Base-by-base conservation (phyloP, 2,797 vertebrate species). In the Chloroceryle inda region DNA sequence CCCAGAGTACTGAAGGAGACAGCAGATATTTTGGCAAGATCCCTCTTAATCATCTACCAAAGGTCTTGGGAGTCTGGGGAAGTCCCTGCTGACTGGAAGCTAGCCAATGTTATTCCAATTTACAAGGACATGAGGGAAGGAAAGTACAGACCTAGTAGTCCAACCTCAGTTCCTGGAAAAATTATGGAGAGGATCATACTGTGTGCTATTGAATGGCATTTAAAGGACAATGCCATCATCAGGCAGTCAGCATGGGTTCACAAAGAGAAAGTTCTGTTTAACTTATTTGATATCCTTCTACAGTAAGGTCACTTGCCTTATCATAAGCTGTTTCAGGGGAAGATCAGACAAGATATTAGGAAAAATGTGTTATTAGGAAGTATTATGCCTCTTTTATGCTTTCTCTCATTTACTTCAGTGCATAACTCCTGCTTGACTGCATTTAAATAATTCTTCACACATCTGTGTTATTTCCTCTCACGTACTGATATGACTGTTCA, bases 371-470 rank as follows among this genome's bases (percentile, higher is more conserved):
- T 80, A 88, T 61, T 37, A 40, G 50, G 55, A 82, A 86, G 69
- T 63, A 38, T 4, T 27, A 7, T 3, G 1, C 38, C 29, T 78
- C 24, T 40, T 87, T 64, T 1, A 0, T 35, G 27, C 3, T 84
- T 93, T 73, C 16, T 53, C 14, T 58, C 42, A 40, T 38, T 84
- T 86, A 33, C 9, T 84, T 68, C 35, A 73, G 20, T 27, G 22
- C 38, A 49, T 13, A 50, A 14, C 9, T 89, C 26, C 26, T 35
- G 9, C 6, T 94, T 61, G 45, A 67, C 11, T 42, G 44, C 22
- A 56, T 82, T 92, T 85, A 89, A 89, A 85, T 55, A 89, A 77
- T 29, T 9, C 11, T 95, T 90, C 52, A 38, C 14, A 49, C 3
- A 27, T 29, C 10, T 71, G 19, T 23, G 4, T 31, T 84, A 52